These are phyloP conservation scores for Taeniopygia guttata DNA, from an alignment of 2,797 vertebrate species.

Conservation along the genomic window DNA sequence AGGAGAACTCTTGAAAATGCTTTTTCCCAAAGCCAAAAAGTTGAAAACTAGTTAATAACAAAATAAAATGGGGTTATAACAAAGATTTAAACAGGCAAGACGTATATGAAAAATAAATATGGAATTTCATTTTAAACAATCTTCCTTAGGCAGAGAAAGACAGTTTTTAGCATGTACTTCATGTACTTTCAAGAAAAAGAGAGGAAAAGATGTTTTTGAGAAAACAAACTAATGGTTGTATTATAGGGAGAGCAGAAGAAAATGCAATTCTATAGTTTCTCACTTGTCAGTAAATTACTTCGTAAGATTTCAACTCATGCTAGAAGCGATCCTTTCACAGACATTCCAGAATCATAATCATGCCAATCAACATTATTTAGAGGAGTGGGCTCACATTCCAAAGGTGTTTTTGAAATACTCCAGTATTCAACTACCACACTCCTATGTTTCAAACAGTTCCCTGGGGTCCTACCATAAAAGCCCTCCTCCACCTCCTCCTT, in stretches of 20 bases:
- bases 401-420: conserved; percentile 66
- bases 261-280: conserved; percentile 30
- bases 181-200: not conserved
- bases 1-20: not conserved
- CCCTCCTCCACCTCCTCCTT: not conserved
- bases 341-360: conserved; percentile 29
- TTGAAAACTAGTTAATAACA: conserved; percentile 19
- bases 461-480: conserved; percentile 39
- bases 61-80: conserved; percentile 41
- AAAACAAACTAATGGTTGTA: conserved; percentile 50
- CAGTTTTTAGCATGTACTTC: not conserved
- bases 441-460: conserved; percentile 37
- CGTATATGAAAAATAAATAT: not conserved
- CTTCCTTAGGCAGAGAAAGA: not conserved
- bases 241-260: conserved; percentile 36
- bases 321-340: not conserved
- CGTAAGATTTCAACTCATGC: conserved; percentile 19
- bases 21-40: not conserved
- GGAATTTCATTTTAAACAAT: conserved; percentile 19
- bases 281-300: conserved; percentile 47
- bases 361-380: conserved; percentile 41
- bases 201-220: conserved; percentile 24
- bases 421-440: conserved; percentile 54
- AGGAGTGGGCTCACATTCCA: conserved; percentile 10
- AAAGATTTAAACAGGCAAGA: conserved; percentile 27